Evolutionary conservation across 2,113 vertebrate genomes (phyloP).

Genomic region (Cairina moschata): DNA sequence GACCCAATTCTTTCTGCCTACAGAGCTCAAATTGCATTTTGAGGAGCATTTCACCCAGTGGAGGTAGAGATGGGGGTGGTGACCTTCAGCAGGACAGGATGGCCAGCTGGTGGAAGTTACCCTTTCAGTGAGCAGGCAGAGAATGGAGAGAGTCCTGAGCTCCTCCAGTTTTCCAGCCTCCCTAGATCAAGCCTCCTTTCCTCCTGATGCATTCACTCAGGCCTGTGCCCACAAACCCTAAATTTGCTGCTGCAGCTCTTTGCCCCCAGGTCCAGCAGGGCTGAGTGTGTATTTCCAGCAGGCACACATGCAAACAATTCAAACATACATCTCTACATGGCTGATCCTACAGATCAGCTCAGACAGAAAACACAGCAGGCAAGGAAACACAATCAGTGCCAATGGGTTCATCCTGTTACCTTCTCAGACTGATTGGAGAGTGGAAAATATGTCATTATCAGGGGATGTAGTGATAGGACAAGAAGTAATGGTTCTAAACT

Average conservation of each 20-base stretch:
- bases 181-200: background rate
- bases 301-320: background rate
- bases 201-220: accelerated
- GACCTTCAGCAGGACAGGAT: background rate
- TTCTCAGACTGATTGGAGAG: background rate
- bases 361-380: background rate
- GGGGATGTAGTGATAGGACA: no score
- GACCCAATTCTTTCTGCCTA: background rate
- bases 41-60: accelerated
- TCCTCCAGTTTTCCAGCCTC: background rate
- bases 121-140: background rate
- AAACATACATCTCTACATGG: accelerated
- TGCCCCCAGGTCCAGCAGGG: accelerated
- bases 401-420: background rate
- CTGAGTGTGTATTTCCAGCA: background rate
- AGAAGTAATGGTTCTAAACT: no score
- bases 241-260: background rate
- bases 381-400: background rate
- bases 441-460: background rate
- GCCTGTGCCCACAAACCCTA: background rate
- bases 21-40: background rate
- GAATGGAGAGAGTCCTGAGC: background rate
- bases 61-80: background rate
- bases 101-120: background rate
- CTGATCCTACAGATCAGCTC: background rate